A percentile compares a stretch with the other conserved stretches of the same genome.
phyloP scores from a whole-genome alignment of 37 sponge, comb jelly and placozoan species.

The Beroe ovata region DNA sequence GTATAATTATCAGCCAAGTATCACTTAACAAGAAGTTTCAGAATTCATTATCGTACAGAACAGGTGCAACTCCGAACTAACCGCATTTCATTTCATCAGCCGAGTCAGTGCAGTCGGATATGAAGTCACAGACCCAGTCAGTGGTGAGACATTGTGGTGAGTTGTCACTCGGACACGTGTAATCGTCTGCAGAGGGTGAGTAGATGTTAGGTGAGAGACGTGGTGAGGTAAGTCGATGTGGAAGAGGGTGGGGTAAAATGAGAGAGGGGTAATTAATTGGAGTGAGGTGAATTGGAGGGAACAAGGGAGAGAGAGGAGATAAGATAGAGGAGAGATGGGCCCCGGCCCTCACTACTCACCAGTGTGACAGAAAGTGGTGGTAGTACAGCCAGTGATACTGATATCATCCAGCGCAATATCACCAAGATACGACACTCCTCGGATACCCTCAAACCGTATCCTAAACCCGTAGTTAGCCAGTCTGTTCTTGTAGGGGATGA shows the following conservation, averaged over 20 bases:
- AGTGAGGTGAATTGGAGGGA: no score
- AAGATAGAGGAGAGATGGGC: no score
- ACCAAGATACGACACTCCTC: neutral
- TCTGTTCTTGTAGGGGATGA: constrained; percentile 29
- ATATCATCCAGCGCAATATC: constrained; percentile 65
- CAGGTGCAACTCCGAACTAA: no score
- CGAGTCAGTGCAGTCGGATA: constrained; percentile 38
- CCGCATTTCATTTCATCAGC: constrained; percentile 41
- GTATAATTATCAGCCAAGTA: no score
- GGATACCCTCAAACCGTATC: constrained; percentile 12
- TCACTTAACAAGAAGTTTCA: no score
- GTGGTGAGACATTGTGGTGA: constrained; percentile 37
- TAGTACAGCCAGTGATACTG: constrained; percentile 13
- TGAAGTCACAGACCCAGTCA: constrained; percentile 65
- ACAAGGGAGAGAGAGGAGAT: no score
- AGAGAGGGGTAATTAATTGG: no score
- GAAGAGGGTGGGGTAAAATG: no score
- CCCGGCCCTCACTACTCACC: no score
- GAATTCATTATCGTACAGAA: no score
- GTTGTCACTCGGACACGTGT: constrained; percentile 13
- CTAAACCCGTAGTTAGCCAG: constrained; percentile 21
- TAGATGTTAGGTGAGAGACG: neutral
- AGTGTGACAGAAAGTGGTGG: constrained; percentile 64
- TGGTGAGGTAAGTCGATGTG: no score
- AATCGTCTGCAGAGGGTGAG: constrained; percentile 4